A percentile compares a stretch with the other conserved stretches of the same genome.
Evolutionary conservation across 2,797 vertebrate genomes (phyloP).

Genomic region (Benthosema pterotum): DNA sequence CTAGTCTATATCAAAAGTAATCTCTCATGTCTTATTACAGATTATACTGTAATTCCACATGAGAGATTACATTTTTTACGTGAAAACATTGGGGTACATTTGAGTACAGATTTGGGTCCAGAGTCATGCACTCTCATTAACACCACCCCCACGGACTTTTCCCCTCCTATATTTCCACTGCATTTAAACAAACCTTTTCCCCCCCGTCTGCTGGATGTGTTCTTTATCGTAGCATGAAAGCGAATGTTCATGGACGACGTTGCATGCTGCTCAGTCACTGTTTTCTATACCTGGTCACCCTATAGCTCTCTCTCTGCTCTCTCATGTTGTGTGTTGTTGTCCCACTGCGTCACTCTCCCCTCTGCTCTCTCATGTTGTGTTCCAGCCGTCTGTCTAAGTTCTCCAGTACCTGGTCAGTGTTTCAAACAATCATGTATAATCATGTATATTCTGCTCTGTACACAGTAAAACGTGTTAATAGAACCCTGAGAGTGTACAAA

Average conservation of each 20-base stretch:
- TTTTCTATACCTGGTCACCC: background rate
- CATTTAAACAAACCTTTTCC: conserved; percentile 2
- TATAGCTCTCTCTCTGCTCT: background rate
- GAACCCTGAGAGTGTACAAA: conserved; percentile 7
- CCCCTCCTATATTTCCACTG: background rate
- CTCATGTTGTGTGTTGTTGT: conserved; percentile 10
- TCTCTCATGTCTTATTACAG: too few relatives aligned
- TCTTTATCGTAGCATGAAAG: background rate
- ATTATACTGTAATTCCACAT: too few relatives aligned
- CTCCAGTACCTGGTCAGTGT: conserved; percentile 15
- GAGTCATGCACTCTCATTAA: too few relatives aligned
- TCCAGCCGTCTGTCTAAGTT: conserved; percentile 11
- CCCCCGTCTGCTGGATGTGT: conserved; percentile 3
- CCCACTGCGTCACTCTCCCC: background rate
- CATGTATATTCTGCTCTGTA: conserved; percentile 12
- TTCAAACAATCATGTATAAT: background rate
- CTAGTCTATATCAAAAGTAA: too few relatives aligned
- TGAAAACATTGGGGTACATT: too few relatives aligned
- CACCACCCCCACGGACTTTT: background rate
- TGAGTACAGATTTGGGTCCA: too few relatives aligned
- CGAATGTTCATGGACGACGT: too few relatives aligned
- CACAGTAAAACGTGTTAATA: too few relatives aligned
- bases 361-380: background rate
- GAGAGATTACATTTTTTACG: too few relatives aligned
- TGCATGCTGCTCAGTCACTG: background rate